A percentile compares a stretch with the other conserved stretches of the same genome.
Conservation (phyloP, 2,888 invertebrate genomes). For the Hypomecis punctinalis region DNA sequence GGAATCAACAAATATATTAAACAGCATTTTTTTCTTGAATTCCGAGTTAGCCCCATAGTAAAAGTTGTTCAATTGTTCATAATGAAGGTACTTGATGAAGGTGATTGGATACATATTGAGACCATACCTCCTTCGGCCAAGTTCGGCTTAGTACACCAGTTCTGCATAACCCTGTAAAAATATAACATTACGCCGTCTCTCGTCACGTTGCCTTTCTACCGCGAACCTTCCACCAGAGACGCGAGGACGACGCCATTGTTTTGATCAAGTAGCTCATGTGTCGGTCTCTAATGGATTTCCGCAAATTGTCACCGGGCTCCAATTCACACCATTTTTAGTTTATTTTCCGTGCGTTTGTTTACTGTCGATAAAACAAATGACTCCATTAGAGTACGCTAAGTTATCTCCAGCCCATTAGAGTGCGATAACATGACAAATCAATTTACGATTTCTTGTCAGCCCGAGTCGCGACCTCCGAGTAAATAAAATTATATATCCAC, state of each 20-base stretch:
- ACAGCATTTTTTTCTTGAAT: too few relatives aligned
- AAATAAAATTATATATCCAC: constrained; percentile 4
- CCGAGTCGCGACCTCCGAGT: constrained; percentile 13
- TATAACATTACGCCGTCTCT: too few relatives aligned
- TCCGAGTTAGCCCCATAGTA: too few relatives aligned
- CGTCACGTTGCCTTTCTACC: constrained; percentile 1
- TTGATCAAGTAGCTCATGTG: neutral
- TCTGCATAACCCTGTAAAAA: too few relatives aligned
- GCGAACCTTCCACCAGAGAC: constrained; percentile 1
- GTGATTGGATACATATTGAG: too few relatives aligned
- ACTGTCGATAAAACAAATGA: constrained; percentile 11
- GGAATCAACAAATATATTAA: too few relatives aligned
- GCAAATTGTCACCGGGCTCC: constrained; percentile 3
- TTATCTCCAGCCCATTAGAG: constrained; percentile 8
- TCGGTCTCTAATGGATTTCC: constrained; percentile 2
- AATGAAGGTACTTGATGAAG: too few relatives aligned
- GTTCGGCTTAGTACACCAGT: too few relatives aligned
- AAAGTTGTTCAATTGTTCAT: too few relatives aligned
- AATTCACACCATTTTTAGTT: neutral
- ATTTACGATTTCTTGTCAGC: constrained; percentile 12
- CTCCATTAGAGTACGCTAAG: neutral
- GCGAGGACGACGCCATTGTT: neutral
- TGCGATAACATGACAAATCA: constrained; percentile 26
- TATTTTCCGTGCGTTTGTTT: constrained; percentile 1
- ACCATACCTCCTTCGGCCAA: too few relatives aligned